Evolutionary conservation across 2,888 invertebrate genomes (phyloP).

Genomic region (Diarsia mendica): DNA sequence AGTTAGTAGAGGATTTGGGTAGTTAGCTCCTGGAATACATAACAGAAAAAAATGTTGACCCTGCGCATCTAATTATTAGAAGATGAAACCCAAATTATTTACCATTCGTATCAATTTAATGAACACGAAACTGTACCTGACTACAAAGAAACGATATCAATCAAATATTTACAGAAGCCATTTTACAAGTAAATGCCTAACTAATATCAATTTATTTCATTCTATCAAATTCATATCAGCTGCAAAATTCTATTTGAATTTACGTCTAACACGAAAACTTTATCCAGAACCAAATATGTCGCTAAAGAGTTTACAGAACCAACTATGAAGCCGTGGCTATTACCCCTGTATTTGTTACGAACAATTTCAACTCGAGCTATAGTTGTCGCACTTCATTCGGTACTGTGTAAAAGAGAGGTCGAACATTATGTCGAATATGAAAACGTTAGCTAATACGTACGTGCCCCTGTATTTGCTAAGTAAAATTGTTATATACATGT

Average conservation of each 20-base stretch:
- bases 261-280: slow-evolving; percentile 50
- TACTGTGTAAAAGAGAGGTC: slow-evolving; percentile 36
- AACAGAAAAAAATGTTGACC: background rate
- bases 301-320: slow-evolving; percentile 44
- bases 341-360: slow-evolving; percentile 16
- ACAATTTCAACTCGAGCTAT: slow-evolving; percentile 22
- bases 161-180: background rate
- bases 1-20: too few species aligned
- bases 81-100: background rate
- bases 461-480: slow-evolving; percentile 25
- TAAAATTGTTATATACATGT: slow-evolving; percentile 36
- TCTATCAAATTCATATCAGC: slow-evolving; percentile 23
- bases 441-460: slow-evolving; percentile 28
- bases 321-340: slow-evolving; percentile 28
- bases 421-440: slow-evolving; percentile 11
- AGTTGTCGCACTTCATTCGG: slow-evolving; percentile 23
- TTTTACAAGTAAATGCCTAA: background rate
- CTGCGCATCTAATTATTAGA: background rate
- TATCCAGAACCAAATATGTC: slow-evolving; percentile 49
- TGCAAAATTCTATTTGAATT: slow-evolving; percentile 47
- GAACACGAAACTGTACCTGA: background rate
- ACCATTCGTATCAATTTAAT: background rate
- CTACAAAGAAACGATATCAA: background rate
- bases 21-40: background rate
- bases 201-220: slow-evolving; percentile 22